Evolutionary conservation across 2,797 vertebrate genomes (phyloP).

Genomic region (Phoebastria nigripes): DNA sequence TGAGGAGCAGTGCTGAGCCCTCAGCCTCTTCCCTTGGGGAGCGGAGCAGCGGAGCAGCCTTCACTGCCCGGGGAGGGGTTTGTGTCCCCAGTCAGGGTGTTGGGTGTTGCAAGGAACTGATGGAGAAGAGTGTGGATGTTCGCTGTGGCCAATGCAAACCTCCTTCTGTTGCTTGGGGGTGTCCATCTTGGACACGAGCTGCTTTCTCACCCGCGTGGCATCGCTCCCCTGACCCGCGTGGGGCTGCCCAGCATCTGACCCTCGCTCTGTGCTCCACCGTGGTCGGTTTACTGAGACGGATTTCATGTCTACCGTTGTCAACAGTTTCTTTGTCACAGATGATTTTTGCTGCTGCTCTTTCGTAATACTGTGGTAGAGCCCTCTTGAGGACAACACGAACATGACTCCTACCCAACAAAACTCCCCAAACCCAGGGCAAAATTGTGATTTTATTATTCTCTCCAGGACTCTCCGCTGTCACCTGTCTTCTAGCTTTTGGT

Average conservation of each 20-base stretch:
- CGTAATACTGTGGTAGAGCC: background rate
- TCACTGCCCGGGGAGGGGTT: accelerated
- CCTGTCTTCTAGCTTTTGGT: background rate
- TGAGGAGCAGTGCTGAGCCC: background rate
- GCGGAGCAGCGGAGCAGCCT: background rate
- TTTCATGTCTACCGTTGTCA: background rate
- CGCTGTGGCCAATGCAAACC: accelerated
- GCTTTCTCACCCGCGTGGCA: accelerated
- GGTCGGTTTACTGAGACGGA: accelerated
- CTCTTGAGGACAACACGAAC: constrained; percentile 23
- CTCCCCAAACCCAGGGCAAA: background rate
- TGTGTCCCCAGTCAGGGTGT: accelerated
- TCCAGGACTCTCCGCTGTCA: background rate
- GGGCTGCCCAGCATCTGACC: background rate
- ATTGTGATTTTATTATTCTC: accelerated
- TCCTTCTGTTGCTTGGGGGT: background rate
- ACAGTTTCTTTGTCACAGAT: background rate
- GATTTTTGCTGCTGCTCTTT: background rate
- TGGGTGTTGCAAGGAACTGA: accelerated
- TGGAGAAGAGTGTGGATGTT: background rate
- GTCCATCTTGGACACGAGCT: accelerated
- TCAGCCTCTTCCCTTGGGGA: background rate
- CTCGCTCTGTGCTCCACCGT: accelerated
- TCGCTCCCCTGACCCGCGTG: accelerated
- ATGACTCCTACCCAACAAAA: background rate